These are phyloP conservation scores for Chascanopsetta lugubris DNA, from an alignment of 2,113 vertebrate genomes.

Conservation along the genomic window DNA sequence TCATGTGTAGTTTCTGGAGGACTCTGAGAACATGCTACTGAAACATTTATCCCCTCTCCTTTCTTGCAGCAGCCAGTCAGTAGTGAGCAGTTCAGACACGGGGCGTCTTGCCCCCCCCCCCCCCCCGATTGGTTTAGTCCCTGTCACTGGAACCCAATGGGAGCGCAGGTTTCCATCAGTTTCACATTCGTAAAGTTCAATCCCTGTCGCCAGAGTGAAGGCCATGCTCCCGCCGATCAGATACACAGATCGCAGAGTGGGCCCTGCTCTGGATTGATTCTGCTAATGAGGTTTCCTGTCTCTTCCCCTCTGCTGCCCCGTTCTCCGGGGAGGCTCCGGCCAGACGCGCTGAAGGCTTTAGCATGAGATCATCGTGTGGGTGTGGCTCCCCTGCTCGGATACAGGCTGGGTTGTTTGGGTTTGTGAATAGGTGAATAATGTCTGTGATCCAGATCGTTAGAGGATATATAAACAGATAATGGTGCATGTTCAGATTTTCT, in stretches of 20 bases:
- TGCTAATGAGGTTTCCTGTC: conserved; percentile 63
- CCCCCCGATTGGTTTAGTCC: conserved; percentile 39
- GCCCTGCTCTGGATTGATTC: conserved; percentile 51
- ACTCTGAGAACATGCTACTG: conserved; percentile 51
- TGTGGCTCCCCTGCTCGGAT: conserved; percentile 60
- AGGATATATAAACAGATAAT: too few species aligned
- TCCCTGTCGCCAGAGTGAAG: conserved; percentile 29
- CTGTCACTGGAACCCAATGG: conserved; percentile 27
- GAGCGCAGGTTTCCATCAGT: conserved; percentile 51
- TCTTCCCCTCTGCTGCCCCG: conserved; percentile 45
- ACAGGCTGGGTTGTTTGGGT: conserved; percentile 25
- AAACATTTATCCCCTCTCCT: conserved; percentile 55
- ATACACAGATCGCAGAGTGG: conserved; percentile 13
- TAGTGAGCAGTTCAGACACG: conserved; percentile 19
- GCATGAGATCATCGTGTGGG: conserved; percentile 76
- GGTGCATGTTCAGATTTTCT: neutral
- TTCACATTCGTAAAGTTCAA: conserved; percentile 51
- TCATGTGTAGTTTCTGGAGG: conserved; percentile 43
- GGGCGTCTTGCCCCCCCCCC: conserved; percentile 13
- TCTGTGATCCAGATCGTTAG: too few species aligned
- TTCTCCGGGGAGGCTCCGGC: conserved; percentile 63
- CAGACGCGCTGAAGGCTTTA: conserved; percentile 57
- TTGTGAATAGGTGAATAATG: conserved; percentile 9
- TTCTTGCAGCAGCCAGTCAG: conserved; percentile 29
- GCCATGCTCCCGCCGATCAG: conserved; percentile 24